Evolutionary conservation across 2,797 vertebrate species (phyloP).

Genomic region (Chiroxiphia lanceolata): DNA sequence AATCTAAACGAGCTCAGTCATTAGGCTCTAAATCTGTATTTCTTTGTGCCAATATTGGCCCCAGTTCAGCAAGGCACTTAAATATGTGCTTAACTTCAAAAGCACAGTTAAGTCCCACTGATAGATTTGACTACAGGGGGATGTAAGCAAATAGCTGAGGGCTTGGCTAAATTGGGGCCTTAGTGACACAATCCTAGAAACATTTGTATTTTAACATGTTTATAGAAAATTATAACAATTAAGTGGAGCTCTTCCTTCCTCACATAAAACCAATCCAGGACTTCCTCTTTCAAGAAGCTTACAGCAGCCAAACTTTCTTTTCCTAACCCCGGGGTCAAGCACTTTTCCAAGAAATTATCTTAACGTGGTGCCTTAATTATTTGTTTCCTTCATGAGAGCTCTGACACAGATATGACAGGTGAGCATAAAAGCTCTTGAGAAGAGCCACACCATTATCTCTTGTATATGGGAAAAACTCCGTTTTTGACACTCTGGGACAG

Average conservation of each 20-base stretch:
- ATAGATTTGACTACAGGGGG: constrained; percentile 53
- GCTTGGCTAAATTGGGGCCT: constrained; percentile 43
- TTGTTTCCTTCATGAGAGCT: neutral
- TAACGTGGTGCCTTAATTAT: neutral
- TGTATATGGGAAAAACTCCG: neutral
- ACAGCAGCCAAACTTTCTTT: constrained; percentile 52
- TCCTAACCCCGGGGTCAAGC: constrained; percentile 32
- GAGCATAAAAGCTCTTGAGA: neutral
- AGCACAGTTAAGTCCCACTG: constrained; percentile 50
- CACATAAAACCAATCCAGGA: constrained; percentile 46
- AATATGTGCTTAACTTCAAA: constrained; percentile 64
- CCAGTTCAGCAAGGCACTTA: constrained; percentile 51
- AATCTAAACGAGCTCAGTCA: constrained; percentile 58
- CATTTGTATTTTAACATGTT: constrained; percentile 64
- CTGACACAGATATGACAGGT: neutral
- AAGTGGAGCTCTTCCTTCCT: constrained; percentile 55
- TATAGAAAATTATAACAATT: constrained; percentile 62
- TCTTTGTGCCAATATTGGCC: constrained; percentile 54
- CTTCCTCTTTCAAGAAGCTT: constrained; percentile 30
- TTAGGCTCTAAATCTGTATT: constrained; percentile 51
- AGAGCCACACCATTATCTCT: neutral
- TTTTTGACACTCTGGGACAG: neutral
- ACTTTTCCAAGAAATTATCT: constrained; percentile 43
- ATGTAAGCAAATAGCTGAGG: constrained; percentile 56
- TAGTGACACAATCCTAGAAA: constrained; percentile 58